A percentile compares a stretch with the other conserved stretches of the same genome.
Evolutionary conservation across 2,888 invertebrate genomes (phyloP).

Genomic region (Drosophila infuscata): DNA sequence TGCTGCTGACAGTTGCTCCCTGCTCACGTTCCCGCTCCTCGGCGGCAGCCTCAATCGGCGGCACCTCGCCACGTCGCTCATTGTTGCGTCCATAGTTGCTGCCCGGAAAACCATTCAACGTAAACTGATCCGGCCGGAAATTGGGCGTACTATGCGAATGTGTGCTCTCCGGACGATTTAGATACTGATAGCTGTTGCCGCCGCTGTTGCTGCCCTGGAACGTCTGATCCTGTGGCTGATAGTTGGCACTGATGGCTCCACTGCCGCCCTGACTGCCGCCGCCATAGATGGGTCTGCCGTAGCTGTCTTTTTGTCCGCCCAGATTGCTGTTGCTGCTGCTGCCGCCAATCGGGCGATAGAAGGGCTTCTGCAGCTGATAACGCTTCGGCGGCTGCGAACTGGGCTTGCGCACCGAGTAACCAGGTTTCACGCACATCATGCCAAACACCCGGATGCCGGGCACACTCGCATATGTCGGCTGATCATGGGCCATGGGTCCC

Average conservation of each 20-base stretch:
- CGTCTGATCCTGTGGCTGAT: constrained; percentile 80
- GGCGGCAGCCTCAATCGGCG: constrained; percentile 80
- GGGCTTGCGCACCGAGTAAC: constrained; percentile 84
- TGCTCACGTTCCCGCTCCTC: constrained; percentile 50
- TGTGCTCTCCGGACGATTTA: constrained; percentile 83
- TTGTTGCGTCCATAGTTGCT: constrained; percentile 84
- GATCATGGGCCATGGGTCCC: constrained; percentile 97
- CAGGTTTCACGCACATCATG: constrained; percentile 94
- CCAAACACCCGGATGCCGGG: constrained; percentile 97
- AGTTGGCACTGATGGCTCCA: constrained; percentile 74
- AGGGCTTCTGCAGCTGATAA: constrained; percentile 84
- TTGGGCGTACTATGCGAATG: constrained; percentile 73
- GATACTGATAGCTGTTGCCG: constrained; percentile 83
- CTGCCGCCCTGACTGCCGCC: constrained; percentile 50
- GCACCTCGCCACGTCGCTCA: constrained; percentile 82
- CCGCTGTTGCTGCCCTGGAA: constrained; percentile 71
- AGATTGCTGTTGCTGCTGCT: constrained; percentile 19
- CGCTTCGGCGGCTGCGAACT: constrained; percentile 84
- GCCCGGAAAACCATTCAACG: constrained; percentile 81
- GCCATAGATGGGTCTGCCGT: constrained; percentile 71
- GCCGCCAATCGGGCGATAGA: constrained; percentile 76
- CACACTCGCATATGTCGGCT: constrained; percentile 96
- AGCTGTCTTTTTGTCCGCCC: constrained; percentile 69
- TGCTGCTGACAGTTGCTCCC: constrained; percentile 54
- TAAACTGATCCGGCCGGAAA: constrained; percentile 81